Base-by-base conservation (phyloP, 2,113 vertebrate species). In the Procavia capensis region DNA sequence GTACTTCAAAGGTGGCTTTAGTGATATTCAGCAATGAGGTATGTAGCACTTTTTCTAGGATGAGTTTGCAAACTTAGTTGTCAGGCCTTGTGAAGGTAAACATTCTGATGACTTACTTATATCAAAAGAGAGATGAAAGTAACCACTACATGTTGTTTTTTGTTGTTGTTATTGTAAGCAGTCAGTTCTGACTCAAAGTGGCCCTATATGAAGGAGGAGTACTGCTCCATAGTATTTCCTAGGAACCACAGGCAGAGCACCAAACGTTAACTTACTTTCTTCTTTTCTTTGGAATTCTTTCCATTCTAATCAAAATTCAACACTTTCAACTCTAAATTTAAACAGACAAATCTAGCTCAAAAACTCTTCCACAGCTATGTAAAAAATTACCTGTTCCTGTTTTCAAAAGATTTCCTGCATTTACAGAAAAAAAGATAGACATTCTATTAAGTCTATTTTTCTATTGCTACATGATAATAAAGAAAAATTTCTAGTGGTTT, bases 221-320 rank as follows among this genome's bases (percentile, higher is more conserved):
- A 36, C 34, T 70, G 34, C 17, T 16, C 66, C 31, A 17, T 70
- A 36, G 34, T 34, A 13, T 70, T 70, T 72, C 70, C 36, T 72
- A 39, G 70, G 36, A 20, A 57, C 66, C 29, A 14, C 17, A 31
- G 27, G 41, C 34, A 70, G 61, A 54, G 85, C 31, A 89, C 13
- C 79, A 45, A 19, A 88, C 47, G 14, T 50, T 83, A 85, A 88
- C 64, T 74, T 82, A 96, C 61, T 92, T 70, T 88, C 43, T 34
- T 92, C 54, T 89, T 86, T 59, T 39, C 64, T 20, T 54, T 59
- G 70, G 64, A 94, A 85, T 93, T 80, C 34, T 84, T 96, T 20
- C 27, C 93, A 88, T 85, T 45, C 78, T 94, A 88, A 80, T 63
- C 20, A 59, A 95, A 97, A 95, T 93, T 94, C 74, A 95, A 70